These are phyloP conservation scores for Andricus quercusramuli DNA, from an alignment of 2,888 invertebrate genomes.

Conservation along the genomic window DNA sequence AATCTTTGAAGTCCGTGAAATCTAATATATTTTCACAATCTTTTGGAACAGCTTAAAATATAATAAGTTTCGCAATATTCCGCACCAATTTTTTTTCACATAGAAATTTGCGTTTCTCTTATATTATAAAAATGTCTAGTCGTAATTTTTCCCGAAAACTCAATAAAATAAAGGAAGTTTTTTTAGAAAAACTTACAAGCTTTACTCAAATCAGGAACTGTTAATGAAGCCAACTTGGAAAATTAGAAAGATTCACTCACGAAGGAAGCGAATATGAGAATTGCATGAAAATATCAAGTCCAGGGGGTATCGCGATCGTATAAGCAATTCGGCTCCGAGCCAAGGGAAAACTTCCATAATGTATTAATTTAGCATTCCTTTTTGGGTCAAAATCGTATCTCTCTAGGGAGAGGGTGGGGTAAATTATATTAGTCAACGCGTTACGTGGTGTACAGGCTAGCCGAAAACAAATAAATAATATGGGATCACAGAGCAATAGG, in stretches of 20 bases:
- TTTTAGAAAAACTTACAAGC: neutral
- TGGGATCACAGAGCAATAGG: conserved; percentile 46
- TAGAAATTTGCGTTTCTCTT: too few species aligned
- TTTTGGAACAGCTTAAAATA: too few species aligned
- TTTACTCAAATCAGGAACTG: neutral
- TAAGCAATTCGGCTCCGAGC: conserved; percentile 73
- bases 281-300: conserved; percentile 54
- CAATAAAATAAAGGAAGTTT: neutral
- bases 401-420: neutral
- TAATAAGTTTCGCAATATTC: too few species aligned
- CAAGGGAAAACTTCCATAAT: conserved; percentile 71
- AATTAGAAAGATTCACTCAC: conserved; percentile 49
- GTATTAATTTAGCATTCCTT: conserved; percentile 77
- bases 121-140: neutral
- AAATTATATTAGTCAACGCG: conserved; percentile 43
- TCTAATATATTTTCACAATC: too few species aligned
- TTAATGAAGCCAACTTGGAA: conserved; percentile 46
- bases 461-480: conserved; percentile 70
- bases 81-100: too few species aligned
- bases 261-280: conserved; percentile 44
- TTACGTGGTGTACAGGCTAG: conserved; percentile 49
- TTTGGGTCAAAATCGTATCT: conserved; percentile 73
- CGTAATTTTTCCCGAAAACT: neutral
- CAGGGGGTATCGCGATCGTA: conserved; percentile 65
- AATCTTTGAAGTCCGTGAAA: too few species aligned